Evolutionary conservation across 2,888 invertebrate genomes (phyloP), one percentile per base, ranked within the genome.

Genomic region (Parnassius apollo): DNA sequence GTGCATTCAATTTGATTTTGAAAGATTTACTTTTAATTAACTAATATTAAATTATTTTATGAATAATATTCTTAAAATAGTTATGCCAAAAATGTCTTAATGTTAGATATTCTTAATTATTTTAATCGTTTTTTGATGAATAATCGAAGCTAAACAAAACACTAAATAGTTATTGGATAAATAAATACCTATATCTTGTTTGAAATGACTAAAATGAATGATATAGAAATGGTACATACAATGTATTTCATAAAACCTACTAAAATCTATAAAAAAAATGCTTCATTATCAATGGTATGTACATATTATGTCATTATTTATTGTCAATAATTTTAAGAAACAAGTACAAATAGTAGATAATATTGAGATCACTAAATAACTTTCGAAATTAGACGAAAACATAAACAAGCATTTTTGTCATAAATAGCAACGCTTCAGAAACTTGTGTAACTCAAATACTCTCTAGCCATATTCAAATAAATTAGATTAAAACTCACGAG

Each of bases 361-460:
- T 75, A 83, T 18, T 84, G 89, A 89, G 88, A 89, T 89, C 86
- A 84, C 86, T 84, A 81, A 83, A 83, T 78, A 83, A 75, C 77
- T 81, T 71, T 75, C 48, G 25, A 44, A 75, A 61, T 73, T 70
- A 78, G 86, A 89, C 85, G 63, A 86, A 25, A 90, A 88, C 88
- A 88, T 88, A 88, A 88, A 88, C 88, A 88, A 88, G 85, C 75
- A 2, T 44, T 49, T 42, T 11, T 52, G 2, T 52, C 9, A 25
- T 4, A 35, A 52, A 52, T 52, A 10, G 12, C 8, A 3, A 25
- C 11, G 46, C n/a, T 46, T n/a, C n/a, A 46, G 46, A 46, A 46
- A 12, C 7, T 12, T 3, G n/a, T n/a, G n/a, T 57, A 49, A 49
- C 13, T 3, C 12, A 57, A 46, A 46, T 18, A 35, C 12, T 9